Conservation (phyloP, 2,888 invertebrate species). For the Papilio gigon region DNA sequence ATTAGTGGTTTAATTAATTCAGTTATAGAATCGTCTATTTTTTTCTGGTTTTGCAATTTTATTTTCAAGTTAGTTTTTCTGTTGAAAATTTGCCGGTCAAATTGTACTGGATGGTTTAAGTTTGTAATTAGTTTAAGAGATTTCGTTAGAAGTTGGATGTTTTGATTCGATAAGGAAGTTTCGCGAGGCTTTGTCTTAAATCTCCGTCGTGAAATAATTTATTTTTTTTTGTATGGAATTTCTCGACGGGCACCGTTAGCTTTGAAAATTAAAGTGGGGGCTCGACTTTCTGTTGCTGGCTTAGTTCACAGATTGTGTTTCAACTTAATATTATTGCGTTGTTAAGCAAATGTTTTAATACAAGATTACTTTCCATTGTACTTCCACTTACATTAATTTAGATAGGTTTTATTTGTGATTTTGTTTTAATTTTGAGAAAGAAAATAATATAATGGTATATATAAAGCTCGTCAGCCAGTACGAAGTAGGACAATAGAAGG, state of each 20-base stretch:
- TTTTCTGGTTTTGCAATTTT: conserved; percentile 23
- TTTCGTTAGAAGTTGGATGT: conserved; percentile 45
- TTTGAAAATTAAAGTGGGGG: conserved; percentile 34
- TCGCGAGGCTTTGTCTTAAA: conserved; percentile 43
- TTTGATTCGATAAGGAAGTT: conserved; percentile 49
- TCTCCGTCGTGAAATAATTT: conserved; percentile 34
- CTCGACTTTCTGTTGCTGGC: conserved; percentile 7
- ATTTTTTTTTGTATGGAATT: conserved; percentile 35
- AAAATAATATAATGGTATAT: too few species aligned
- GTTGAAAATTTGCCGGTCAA: conserved; percentile 44
- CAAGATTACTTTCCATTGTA: neutral
- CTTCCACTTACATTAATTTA: neutral
- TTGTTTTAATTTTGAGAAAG: too few species aligned
- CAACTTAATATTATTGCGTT: conserved; percentile 24
- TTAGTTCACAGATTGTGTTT: conserved; percentile 22
- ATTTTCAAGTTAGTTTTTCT: conserved; percentile 46
- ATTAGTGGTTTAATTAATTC: conserved; percentile 48
- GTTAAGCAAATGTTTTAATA: conserved; percentile 9
- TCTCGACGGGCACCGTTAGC: conserved; percentile 26
- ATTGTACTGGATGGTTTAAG: conserved; percentile 63
- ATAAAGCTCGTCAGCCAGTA: too few species aligned
- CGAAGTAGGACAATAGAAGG: too few species aligned
- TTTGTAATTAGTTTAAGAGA: conserved; percentile 49
- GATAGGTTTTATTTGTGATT: too few species aligned
- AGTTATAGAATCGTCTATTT: conserved; percentile 41